phyloP scores from a whole-genome alignment of 2,797 vertebrate genomes.

The Odontamblyopus rebecca region DNA sequence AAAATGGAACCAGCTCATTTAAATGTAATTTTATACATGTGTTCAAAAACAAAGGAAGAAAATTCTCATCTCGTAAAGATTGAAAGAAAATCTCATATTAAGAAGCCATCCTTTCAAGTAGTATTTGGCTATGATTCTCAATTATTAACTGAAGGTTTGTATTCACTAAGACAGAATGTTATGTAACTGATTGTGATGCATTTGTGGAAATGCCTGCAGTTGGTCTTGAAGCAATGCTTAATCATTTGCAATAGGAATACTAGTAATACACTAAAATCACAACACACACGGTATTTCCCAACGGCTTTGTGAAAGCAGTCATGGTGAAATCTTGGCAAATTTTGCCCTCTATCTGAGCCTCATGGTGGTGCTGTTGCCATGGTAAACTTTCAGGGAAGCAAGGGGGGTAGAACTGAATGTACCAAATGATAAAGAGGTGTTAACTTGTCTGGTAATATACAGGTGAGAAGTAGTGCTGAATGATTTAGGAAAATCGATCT shows the following conservation, averaged over 20 bases:
- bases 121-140: background rate
- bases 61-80: background rate
- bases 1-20: background rate
- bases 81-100: background rate
- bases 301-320: background rate
- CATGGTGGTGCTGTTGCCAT: slow-evolving; percentile 30
- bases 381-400: slow-evolving; percentile 34
- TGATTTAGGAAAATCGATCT: background rate
- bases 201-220: background rate
- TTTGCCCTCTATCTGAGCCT: slow-evolving; percentile 8
- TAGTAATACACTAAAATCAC: background rate
- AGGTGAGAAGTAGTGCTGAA: background rate
- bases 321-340: slow-evolving; percentile 28
- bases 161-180: background rate
- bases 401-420: slow-evolving; percentile 33
- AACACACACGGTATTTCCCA: background rate
- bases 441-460: background rate
- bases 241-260: background rate
- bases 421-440: slow-evolving; percentile 9
- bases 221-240: background rate
- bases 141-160: background rate
- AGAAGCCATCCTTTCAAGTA: background rate
- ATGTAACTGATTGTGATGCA: background rate
- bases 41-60: too few species aligned
- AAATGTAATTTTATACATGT: background rate